Evolutionary conservation across 2,797 vertebrate species (phyloP), one percentile per base, ranked within the genome.

Genomic region (Pseudopleuronectes americanus): DNA sequence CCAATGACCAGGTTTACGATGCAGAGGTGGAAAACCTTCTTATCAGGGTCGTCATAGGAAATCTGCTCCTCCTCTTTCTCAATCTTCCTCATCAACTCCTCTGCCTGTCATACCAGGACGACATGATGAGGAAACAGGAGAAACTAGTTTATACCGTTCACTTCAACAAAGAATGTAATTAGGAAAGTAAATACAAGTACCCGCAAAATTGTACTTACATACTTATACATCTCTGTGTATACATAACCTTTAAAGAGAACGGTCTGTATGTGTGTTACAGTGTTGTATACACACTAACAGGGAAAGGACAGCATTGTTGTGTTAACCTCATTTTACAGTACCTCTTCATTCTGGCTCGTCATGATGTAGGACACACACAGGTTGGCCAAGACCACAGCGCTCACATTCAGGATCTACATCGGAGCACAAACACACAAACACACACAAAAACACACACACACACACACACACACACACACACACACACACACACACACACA

Each of bases 1-100:
- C 98, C 98, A 10, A 99, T 99, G 49, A 99, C 97, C 68, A 99
- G 89, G 90, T 99, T 99, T 81, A 99, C 96, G 52, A 99, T 99
- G 90, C 97, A 99, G 48, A 98, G 94, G 77, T 99, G 97, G 84
- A 99, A 99, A 38, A 93, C 93, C 76, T 99, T 99, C 92, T 96
- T 97, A 38, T 97, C 95, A 0, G 97, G 97, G 64, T 96, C 92
- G 4, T 96, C 93, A 13, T 96, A 97, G 19, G 97, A 97, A 51
- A 97, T 91, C 78, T 97, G 96, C 77, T 99, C 97, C 80, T 99
- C 98, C 74, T 97, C 97, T 70, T 99, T 98, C 88, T 99, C 97
- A 0, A 99, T 98, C 87, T 95, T 95, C 79, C 95, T 96, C 95
- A 97, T 96, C 85, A 99, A 84, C 76, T 98, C 97, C 77, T 99